Base-by-base conservation (phyloP, 2,113 vertebrate species). In the Pollimyrus isidori region DNA sequence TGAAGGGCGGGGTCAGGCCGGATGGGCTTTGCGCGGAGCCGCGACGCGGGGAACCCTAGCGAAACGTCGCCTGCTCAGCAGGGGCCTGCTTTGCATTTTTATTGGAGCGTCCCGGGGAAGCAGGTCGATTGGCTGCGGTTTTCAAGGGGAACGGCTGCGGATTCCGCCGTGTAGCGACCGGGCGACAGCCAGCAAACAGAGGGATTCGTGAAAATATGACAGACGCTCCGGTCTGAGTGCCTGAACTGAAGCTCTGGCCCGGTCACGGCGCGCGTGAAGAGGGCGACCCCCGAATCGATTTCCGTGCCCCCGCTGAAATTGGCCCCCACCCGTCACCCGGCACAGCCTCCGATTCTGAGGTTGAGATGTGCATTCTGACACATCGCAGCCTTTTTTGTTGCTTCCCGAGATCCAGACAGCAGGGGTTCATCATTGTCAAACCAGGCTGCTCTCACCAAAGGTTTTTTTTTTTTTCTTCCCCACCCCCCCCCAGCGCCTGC, bases 51-150 rank as follows among this genome's bases (percentile, higher is more conserved):
- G 45, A 15, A 76, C 21, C 46, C 65, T 50, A 76, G 23, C 5
- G 23, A 10, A 48, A 69, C n/a, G 39, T 6, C 26, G 23, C 26
- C 87, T 17, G 9, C 48, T 48, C 46, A 4, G 17, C n/a, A 10
- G 48, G 65, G 26, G 13, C 42, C 46, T 52, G n/a, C 62, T 88
- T 88, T 87, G 45, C 83, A 85, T 87, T 88, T 88, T 88, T 76
- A 88, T 88, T 88, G 87, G n/a, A 69, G 42, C 58, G n/a, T 56
- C 62, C 62, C 4, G 35, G 46, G 62, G 65, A 73, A 88, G 45
- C 45, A 15, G 65, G 62, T 65, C 39, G 65, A 76, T 52, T 50
- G 69, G 87, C 45, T 26, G 23, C 87, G 26, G n/a, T 76, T 52
- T 73, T 45, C 65, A 69, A 49, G 15, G 30, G 69, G 15, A 48